Conservation (phyloP, 1,140 invertebrate genomes). For the Hestina assimilis region DNA sequence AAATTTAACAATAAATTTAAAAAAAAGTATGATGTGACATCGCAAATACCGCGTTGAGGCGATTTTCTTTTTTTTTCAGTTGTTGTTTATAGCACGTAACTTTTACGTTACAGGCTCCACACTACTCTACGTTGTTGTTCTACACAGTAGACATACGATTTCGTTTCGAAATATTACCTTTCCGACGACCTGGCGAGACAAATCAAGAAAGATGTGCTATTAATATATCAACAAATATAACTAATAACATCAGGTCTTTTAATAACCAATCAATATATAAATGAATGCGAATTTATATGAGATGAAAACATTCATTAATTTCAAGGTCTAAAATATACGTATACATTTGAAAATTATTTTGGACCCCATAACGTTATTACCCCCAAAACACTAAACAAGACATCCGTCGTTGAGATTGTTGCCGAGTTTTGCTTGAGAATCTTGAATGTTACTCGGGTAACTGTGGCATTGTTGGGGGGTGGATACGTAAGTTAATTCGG, state of each 20-base stretch:
- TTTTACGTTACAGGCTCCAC: constrained; percentile 40
- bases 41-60: constrained; percentile 17
- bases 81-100: constrained; percentile 19
- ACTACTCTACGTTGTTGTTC: constrained; percentile 65
- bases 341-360: constrained; percentile 65
- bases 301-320: constrained; percentile 50
- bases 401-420: constrained; percentile 75
- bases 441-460: constrained; percentile 53
- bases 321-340: constrained; percentile 59
- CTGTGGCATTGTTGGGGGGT: constrained; percentile 63
- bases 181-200: constrained; percentile 30
- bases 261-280: constrained; percentile 26
- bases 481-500: constrained; percentile 57
- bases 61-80: constrained; percentile 14
- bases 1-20: constrained; percentile 49
- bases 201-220: constrained; percentile 27
- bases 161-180: constrained; percentile 75
- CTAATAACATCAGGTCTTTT: constrained; percentile 27
- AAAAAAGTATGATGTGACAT: constrained; percentile 41
- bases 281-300: constrained; percentile 22
- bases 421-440: constrained; percentile 63
- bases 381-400: constrained; percentile 56
- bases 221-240: constrained; percentile 24
- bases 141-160: constrained; percentile 77
- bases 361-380: constrained; percentile 44